Percentiles rank a stretch among this genome's conserved stretches.
Evolutionary conservation across 2,888 invertebrate genomes (phyloP).

Genomic region (Lucinisca nassula): DNA sequence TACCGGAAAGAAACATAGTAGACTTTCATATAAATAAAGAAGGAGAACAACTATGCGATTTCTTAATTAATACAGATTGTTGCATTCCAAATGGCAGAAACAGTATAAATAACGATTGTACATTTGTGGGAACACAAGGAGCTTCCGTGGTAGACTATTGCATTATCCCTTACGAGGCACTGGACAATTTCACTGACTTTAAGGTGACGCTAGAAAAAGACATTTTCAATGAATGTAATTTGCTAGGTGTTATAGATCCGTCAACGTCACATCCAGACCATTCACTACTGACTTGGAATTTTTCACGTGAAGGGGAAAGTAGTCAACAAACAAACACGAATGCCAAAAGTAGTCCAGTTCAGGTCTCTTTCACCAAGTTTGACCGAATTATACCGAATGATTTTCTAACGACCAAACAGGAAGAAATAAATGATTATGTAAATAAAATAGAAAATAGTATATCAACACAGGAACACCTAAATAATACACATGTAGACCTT

Average conservation of each 20-base stretch:
- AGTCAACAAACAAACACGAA: not conserved
- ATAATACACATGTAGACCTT: not conserved
- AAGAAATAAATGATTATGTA: not conserved
- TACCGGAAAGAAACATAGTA: constrained; percentile 18
- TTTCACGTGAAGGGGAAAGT: not conserved
- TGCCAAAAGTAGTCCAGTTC: not conserved
- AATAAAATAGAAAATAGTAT: not conserved
- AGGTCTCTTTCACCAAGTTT: not conserved
- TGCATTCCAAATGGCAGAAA: not conserved
- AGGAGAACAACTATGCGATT: not conserved
- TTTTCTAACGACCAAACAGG: not conserved
- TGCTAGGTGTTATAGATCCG: not conserved
- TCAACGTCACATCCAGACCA: not conserved
- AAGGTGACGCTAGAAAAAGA: not conserved
- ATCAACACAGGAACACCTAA: not conserved
- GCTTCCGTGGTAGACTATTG: not conserved
- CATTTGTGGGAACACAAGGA: not conserved
- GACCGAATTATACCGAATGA: not conserved
- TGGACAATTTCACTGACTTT: constrained; percentile 15
- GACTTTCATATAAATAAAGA: constrained; percentile 19
- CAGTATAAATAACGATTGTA: not conserved
- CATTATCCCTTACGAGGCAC: not conserved
- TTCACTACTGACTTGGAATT: not conserved
- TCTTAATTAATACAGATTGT: constrained; percentile 10
- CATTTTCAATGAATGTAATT: not conserved